Evolutionary conservation across 2,113 vertebrate species (phyloP), one percentile per base, ranked within the genome.

Genomic region (Phylloscopus whistleri): DNA sequence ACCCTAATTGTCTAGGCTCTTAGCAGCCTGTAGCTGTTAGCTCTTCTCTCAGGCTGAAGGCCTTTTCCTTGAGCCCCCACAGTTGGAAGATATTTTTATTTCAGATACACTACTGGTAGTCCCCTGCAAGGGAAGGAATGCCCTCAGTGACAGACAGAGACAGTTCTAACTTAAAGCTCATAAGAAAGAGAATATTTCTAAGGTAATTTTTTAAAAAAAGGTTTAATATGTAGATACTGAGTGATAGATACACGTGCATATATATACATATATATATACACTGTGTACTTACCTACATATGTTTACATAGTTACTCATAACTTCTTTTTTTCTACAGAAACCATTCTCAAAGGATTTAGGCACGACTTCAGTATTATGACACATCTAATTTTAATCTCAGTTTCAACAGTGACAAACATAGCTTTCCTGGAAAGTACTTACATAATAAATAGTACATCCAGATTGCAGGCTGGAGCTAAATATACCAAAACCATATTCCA

Each of bases 121-220:
- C 31, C 60, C 23, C 35, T 80, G 64, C 37, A 70, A 67, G 24
- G 16, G 49, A 67, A 79, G 44, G 51, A 41, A 53, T 20, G 60
- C 11, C 51, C 49, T 48, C 41, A 41, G 55, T 55, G 51, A 62
- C 28, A n/a, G 7, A 26, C 5, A 88, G 16, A 94, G 48, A 23
- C 4, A 67, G 5, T 11, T 78, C 20, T 31, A 66, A 37, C 48
- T 58, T n/a, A 16, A 88, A 79, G 22, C 24, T 49, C 76, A 13
- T 2, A 14, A 16, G 5, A 19, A 52, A 87, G 30, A 37, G 15
- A 52, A 35, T 46, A 73, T 26, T 46, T 68, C 53, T 31, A 35
- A 44, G 26, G 15, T 14, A 6, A 3, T 28, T 26, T 41, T 4
- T 3, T 1, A 2, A 10, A 16, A 43, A 24, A 41, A 6, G 4